Conservation (phyloP, 2,888 invertebrate genomes). For the Cheilosia impressa region DNA sequence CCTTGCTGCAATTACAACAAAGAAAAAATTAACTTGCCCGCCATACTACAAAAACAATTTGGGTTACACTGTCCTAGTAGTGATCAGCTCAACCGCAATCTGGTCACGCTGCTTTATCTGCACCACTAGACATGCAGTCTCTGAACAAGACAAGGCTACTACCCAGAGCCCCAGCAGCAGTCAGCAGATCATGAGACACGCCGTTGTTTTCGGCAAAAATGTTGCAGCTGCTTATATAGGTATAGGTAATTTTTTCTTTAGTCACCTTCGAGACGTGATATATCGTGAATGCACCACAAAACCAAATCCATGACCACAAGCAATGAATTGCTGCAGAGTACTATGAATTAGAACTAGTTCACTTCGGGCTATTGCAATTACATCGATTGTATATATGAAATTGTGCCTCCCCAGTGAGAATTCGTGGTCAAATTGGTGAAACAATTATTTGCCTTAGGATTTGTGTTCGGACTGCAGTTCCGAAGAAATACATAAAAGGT, state of each 20-base stretch:
- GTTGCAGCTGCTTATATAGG: constrained; percentile 57
- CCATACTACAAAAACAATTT: constrained; percentile 61
- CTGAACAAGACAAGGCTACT: constrained; percentile 20
- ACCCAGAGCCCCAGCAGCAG: too few relatives aligned
- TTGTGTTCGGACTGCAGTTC: neutral
- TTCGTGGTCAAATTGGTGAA: constrained; percentile 14
- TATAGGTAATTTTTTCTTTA: neutral
- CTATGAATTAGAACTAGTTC: constrained; percentile 55
- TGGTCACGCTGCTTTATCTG: constrained; percentile 64
- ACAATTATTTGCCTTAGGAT: constrained; percentile 29
- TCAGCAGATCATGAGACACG: constrained; percentile 27
- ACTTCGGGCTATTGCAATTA: constrained; percentile 58
- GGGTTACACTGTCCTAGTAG: constrained; percentile 60
- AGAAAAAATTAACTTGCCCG: constrained; percentile 23
- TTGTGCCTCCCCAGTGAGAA: constrained; percentile 30
- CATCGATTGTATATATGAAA: constrained; percentile 28
- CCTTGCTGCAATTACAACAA: constrained; percentile 9
- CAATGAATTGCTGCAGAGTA: constrained; percentile 27
- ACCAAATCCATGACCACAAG: constrained; percentile 50
- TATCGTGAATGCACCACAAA: constrained; percentile 37
- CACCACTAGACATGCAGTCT: constrained; percentile 63
- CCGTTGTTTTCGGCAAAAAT: constrained; percentile 48
- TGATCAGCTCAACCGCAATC: constrained; percentile 70
- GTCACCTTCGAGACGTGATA: constrained; percentile 52
- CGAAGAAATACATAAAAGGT: constrained; percentile 34